phyloP scores from a whole-genome alignment of 2,888 invertebrate genomes.

The Hypena proboscidalis region DNA sequence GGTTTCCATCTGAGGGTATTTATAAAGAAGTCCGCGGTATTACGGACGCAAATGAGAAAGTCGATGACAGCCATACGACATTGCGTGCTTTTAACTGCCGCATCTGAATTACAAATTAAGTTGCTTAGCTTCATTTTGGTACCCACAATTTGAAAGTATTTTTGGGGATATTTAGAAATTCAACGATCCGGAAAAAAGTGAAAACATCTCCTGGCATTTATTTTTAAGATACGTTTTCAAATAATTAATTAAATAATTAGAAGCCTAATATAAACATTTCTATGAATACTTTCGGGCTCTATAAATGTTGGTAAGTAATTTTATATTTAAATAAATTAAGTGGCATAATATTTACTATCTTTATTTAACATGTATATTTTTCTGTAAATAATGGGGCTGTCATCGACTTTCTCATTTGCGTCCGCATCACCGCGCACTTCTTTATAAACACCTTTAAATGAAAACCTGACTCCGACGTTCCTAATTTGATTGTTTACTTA shows the following conservation, averaged over 20 bases:
- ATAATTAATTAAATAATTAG: constrained; percentile 27
- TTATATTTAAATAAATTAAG: too few relatives aligned
- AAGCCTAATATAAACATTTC: background rate
- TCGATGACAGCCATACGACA: constrained; percentile 30
- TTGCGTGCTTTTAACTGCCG: constrained; percentile 37
- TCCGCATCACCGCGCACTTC: too few relatives aligned
- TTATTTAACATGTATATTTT: too few relatives aligned
- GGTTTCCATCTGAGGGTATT: constrained; percentile 31
- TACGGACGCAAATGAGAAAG: constrained; percentile 32
- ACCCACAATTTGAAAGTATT: constrained; percentile 36
- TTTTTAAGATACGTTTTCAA: constrained; percentile 31
- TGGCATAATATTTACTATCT: too few relatives aligned
- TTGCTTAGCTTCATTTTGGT: constrained; percentile 32
- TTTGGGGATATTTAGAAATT: constrained; percentile 38
- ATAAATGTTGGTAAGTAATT: too few relatives aligned
- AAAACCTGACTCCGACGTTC: too few relatives aligned
- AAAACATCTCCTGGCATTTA: constrained; percentile 40
- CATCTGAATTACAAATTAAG: constrained; percentile 63
- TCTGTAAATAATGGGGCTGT: too few relatives aligned
- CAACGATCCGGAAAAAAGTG: constrained; percentile 36
- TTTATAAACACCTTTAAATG: too few relatives aligned
- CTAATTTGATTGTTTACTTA: too few relatives aligned
- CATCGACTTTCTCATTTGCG: too few relatives aligned
- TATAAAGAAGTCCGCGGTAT: constrained; percentile 32
- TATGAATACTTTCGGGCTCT: background rate